A percentile compares a stretch with the other conserved stretches of the same genome.
Conservation (phyloP, 1,140 invertebrate species). For the Sycobia sp. region DNA sequence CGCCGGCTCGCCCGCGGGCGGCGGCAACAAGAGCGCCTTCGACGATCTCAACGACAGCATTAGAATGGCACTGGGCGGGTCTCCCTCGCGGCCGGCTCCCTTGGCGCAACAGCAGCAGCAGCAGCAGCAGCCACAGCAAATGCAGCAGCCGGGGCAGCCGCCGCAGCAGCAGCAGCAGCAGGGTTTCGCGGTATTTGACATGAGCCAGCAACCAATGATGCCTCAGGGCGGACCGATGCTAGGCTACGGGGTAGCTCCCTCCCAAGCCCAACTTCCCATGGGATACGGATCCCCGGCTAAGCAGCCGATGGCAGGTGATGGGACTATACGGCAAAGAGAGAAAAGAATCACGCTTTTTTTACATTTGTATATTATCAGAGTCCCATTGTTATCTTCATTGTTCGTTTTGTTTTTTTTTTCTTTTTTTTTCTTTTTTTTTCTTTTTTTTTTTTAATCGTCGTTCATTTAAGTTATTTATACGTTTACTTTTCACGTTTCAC, state of each 20-base stretch:
- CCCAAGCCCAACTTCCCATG: constrained; percentile 53
- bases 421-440: constrained; percentile 5
- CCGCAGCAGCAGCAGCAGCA: constrained; percentile 49
- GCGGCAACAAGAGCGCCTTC: constrained; percentile 66
- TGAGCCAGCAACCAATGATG: constrained; percentile 35
- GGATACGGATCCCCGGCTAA: constrained; percentile 69
- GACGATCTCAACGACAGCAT: constrained; percentile 76
- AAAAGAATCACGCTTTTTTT: constrained; percentile 37
- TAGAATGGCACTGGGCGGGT: constrained; percentile 69
- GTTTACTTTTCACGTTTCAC: background rate
- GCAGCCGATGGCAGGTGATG: constrained; percentile 64
- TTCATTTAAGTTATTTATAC: constrained; percentile 11
- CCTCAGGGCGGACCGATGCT: constrained; percentile 42
- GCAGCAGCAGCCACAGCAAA: constrained; percentile 48
- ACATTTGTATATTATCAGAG: constrained; percentile 21
- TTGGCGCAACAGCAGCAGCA: constrained; percentile 54
- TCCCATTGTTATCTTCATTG: constrained; percentile 23
- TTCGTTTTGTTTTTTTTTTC: constrained; percentile 8
- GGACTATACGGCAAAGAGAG: constrained; percentile 41
- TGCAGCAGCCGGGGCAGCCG: constrained; percentile 37
- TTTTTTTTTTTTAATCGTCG: constrained; percentile 9
- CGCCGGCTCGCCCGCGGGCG: constrained; percentile 54
- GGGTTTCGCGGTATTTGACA: constrained; percentile 47
- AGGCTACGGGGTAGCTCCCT: constrained; percentile 48
- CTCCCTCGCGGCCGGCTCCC: constrained; percentile 62